phyloP scores from a whole-genome alignment of 1,140 invertebrate genomes.

The Platorchestia sp. region DNA sequence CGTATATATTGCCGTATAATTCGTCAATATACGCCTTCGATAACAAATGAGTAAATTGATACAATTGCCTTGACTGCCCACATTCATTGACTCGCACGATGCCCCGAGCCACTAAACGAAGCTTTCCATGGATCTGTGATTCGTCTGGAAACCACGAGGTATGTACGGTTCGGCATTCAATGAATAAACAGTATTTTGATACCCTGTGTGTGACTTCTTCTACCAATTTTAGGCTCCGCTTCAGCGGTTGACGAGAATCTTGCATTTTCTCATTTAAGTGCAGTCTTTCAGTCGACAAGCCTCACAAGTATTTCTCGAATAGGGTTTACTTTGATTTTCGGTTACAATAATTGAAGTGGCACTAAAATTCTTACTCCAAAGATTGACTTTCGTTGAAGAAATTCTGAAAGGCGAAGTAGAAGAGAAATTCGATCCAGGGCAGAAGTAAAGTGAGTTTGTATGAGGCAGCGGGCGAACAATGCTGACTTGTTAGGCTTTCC shows the following conservation, averaged over 20 bases:
- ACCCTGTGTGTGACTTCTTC: too few species aligned
- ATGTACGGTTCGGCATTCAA: too few species aligned
- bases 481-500: constrained; percentile 41
- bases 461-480: constrained; percentile 16
- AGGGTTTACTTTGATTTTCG: not conserved
- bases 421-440: not conserved
- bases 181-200: too few species aligned
- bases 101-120: too few species aligned
- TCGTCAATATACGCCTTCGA: too few species aligned
- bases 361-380: not conserved
- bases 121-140: too few species aligned
- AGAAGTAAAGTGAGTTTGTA: constrained; percentile 32
- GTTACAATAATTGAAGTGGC: not conserved
- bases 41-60: too few species aligned
- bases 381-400: not conserved
- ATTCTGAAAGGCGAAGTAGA: not conserved
- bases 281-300: not conserved
- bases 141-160: too few species aligned
- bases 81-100: too few species aligned
- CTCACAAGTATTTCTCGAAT: not conserved
- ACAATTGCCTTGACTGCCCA: too few species aligned
- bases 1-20: too few species aligned
- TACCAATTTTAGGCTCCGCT: not conserved
- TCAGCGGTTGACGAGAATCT: not conserved
- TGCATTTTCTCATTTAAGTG: not conserved